Evolutionary conservation across 2,797 vertebrate species (phyloP), one percentile per base, ranked within the genome.

Genomic region (Jordanella pulchra): DNA sequence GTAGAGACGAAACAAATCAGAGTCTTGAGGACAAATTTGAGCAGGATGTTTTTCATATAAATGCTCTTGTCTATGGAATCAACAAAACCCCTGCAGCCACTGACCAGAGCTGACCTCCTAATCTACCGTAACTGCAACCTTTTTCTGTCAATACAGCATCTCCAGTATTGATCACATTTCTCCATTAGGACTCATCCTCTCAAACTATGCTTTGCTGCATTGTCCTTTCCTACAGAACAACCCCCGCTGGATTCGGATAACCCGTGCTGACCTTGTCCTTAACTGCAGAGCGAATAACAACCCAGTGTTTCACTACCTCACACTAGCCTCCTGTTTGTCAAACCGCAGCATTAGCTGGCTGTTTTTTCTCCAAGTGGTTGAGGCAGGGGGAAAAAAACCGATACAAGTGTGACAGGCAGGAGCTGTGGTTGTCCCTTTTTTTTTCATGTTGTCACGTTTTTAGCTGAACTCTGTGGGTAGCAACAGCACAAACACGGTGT

Each of bases 391-490:
- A 82, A 85, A 80, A 70, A 71, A 77, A 73, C 73, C 84, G 80
- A 90, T 89, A 75, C 71, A 76, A 84, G 82, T 83, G 82, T 89
- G 84, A 90, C 89, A 90, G 82, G 80, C 84, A 86, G 89, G 87
- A 83, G 78, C 76, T 85, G 86, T 83, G 87, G 85, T 89, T 91
- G 91, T 91, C 7, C 56, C 9, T 61, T 92, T 90, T 91, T 89
- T 89, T 87, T 90, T 88, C 79, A 89, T 89, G 92, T 89, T 79
- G 85, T 90, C 89, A 89, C 90, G 85, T 91, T 92, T n/a, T 86
- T 71, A 82, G 89, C 87, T 89, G 81, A 90, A 87, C 89, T 92
- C 82, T 58, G 84, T 67, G 87, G 89, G 83, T 77, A 87, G 86
- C 42, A 82, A 86, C 86, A 76, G 89, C 84, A 85, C 88, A 92